These are phyloP conservation scores for Pemphigus obesinymphae DNA, from an alignment of 1,140 invertebrate species.

Conservation along the genomic window DNA sequence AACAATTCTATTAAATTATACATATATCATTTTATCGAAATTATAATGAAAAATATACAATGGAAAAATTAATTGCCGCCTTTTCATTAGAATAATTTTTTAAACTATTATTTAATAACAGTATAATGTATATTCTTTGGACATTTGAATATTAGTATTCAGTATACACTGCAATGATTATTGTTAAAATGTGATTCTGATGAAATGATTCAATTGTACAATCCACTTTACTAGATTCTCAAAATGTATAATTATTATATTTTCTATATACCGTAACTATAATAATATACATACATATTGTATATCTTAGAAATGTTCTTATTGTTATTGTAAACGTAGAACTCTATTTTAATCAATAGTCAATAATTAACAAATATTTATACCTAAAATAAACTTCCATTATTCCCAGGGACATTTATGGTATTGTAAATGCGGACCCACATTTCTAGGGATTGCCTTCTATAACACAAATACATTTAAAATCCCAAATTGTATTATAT, in stretches of 20 bases:
- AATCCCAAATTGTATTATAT: too few relatives aligned
- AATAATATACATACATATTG: background rate
- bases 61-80: background rate
- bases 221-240: background rate
- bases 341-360: too few relatives aligned
- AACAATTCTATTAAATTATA: background rate
- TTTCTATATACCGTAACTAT: background rate
- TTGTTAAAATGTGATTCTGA: conserved; percentile 16
- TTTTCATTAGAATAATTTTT: conserved; percentile 3
- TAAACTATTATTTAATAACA: background rate
- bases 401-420: too few relatives aligned
- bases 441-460: too few relatives aligned
- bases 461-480: too few relatives aligned
- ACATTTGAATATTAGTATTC: background rate
- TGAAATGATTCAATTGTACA: background rate
- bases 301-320: background rate
- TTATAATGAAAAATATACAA: conserved; percentile 15
- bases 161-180: background rate
- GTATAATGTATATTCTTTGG: too few relatives aligned
- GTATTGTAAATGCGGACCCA: too few relatives aligned
- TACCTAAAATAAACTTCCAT: too few relatives aligned
- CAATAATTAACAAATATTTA: too few relatives aligned
- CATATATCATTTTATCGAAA: background rate
- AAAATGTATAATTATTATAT: background rate
- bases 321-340: background rate